Conservation (phyloP, 2,888 invertebrate species). For the Cancer borealis region DNA sequence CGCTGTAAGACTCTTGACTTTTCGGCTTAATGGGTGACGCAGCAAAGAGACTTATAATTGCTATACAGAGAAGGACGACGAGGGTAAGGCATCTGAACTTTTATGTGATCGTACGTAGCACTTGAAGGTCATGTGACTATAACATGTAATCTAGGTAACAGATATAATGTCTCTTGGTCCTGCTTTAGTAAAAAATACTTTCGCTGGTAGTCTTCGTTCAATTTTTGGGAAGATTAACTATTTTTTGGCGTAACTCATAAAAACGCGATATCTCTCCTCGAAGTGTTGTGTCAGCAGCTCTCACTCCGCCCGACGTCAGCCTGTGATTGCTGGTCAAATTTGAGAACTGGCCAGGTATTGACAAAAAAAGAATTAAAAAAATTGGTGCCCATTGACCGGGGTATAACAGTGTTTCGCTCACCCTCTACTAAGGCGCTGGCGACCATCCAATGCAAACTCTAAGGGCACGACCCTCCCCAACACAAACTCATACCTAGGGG, state of each 20-base stretch:
- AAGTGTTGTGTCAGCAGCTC: not conserved
- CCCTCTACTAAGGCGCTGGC: not conserved
- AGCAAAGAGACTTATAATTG: too few relatives aligned
- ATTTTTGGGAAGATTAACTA: not conserved
- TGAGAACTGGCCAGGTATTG: slow-evolving; percentile 11
- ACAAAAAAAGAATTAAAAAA: not conserved
- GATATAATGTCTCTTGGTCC: too few relatives aligned
- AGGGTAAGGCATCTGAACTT: too few relatives aligned
- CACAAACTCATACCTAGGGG: not conserved
- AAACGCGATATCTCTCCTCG: not conserved
- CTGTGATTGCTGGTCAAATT: slow-evolving; percentile 55
- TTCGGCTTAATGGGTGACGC: not conserved
- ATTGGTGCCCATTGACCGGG: not conserved
- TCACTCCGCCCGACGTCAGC: slow-evolving; percentile 26
- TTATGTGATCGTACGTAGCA: too few relatives aligned
- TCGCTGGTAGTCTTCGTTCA: not conserved
- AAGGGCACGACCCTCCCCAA: not conserved
- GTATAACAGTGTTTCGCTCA: not conserved
- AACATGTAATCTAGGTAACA: too few relatives aligned
- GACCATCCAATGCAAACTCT: not conserved
- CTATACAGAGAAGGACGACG: too few relatives aligned
- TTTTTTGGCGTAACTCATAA: not conserved
- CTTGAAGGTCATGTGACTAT: too few relatives aligned
- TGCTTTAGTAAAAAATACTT: not conserved
- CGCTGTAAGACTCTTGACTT: not conserved